Conservation (phyloP, 2,113 vertebrate species). For the Anoura caudifer region DNA sequence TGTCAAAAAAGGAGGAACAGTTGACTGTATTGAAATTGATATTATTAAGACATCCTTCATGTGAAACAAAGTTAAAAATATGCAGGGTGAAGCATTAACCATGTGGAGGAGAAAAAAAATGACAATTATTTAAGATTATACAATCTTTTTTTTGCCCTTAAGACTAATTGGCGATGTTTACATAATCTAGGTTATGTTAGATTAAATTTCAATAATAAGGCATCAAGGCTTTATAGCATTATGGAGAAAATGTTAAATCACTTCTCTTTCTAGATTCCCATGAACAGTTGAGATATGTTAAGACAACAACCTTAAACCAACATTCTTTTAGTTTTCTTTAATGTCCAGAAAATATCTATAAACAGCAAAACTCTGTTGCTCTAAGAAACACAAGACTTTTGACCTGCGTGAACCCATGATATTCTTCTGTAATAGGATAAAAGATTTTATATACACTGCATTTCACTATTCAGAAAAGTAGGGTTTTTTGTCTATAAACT, state of each 20-base stretch:
- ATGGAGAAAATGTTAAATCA: background rate
- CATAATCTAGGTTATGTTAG: background rate
- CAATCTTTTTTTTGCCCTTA: background rate
- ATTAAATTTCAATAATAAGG: background rate
- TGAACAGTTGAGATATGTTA: background rate
- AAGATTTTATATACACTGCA: background rate
- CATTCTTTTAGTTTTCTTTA: background rate
- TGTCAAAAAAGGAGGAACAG: slow-evolving; percentile 46
- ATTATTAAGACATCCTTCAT: slow-evolving; percentile 51
- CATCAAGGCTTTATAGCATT: background rate
- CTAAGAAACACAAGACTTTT: background rate
- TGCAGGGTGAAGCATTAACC: background rate
- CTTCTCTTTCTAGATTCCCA: background rate
- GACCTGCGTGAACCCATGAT: background rate
- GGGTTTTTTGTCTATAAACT: background rate
- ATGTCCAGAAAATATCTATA: background rate
- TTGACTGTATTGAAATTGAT: slow-evolving; percentile 48
- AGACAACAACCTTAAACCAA: background rate
- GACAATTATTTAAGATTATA: background rate
- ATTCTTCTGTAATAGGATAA: background rate
- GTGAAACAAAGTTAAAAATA: slow-evolving; percentile 11
- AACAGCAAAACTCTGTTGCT: background rate
- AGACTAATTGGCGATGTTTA: background rate
- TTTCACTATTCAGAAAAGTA: background rate
- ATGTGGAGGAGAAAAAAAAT: background rate